These are phyloP conservation scores for Thinocorus orbignyianus DNA, from an alignment of 2,113 vertebrate species.

Conservation along the genomic window DNA sequence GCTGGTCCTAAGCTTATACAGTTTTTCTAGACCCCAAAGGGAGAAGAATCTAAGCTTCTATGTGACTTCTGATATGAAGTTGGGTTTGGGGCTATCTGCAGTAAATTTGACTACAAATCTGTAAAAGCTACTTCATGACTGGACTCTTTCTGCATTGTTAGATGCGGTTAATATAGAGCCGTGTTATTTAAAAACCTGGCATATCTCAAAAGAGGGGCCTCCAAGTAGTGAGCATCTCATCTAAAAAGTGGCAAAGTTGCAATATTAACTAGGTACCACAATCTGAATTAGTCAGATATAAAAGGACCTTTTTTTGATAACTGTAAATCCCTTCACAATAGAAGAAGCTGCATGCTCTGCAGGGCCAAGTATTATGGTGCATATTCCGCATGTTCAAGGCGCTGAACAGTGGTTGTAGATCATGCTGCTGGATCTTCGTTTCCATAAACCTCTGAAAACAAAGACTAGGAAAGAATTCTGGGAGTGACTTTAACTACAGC, in stretches of 20 bases:
- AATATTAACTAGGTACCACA: not conserved
- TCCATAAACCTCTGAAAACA: not conserved
- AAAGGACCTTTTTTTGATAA: not conserved
- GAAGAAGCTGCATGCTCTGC: fast-evolving
- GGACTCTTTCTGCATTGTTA: not conserved
- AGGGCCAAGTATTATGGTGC: not conserved
- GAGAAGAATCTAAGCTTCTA: not conserved
- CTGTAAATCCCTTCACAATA: not conserved
- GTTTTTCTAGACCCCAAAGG: not conserved
- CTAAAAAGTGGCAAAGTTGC: not conserved
- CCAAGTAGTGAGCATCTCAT: not conserved
- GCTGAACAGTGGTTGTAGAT: not conserved
- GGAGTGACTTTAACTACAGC: not conserved
- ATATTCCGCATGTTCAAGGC: not conserved
- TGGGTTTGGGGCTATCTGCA: not conserved
- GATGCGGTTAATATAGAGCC: not conserved
- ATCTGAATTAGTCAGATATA: not conserved
- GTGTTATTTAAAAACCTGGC: not conserved
- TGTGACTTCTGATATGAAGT: not conserved
- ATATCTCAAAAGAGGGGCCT: not conserved
- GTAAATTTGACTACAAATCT: not conserved
- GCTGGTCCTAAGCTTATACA: not conserved
- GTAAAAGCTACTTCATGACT: not conserved
- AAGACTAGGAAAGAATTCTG: not conserved
- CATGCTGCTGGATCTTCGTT: not conserved